Evolutionary conservation across 2,888 invertebrate species (phyloP), one percentile per base, ranked within the genome.

Genomic region (Synanthedon tipuliformis): DNA sequence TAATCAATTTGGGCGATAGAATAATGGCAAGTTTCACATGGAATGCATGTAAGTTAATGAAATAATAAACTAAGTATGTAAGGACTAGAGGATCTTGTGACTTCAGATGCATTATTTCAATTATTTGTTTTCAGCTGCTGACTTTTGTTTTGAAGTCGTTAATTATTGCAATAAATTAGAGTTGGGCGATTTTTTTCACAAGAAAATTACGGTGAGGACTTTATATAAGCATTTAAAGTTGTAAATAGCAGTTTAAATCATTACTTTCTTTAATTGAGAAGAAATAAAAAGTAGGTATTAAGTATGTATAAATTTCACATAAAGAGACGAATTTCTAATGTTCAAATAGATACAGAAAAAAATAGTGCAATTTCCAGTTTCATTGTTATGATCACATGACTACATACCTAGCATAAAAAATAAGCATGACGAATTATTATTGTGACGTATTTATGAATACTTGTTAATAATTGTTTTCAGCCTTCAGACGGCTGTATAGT

Each of bases 141-240:
- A 68, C 48, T 53, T 53, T 3, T 61, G 64, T 53, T 70, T 71
- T 51, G 50, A 62, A 3, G 58, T 79, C 4, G 50, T 56, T 3
- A 71, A 75, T 53, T 52, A 40, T 12, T 81, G 81, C 55, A 54
- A 59, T 11, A 59, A 61, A 5, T 54, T 56, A n/a, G 52, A 40
- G 2, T 58, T 50, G 50, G 61, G 54, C 3, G 53, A 51, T 16
- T 48, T 53, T 15, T 56, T 27, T 15, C 5, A 51, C 12, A 55
- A 53, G 4, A 53, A 55, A 41, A 59, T 75, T 53, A 56, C 53
- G 67, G 78, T 78, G 60, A 65, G 65, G 61, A 55, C 51, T 50
- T 41, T 40, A n/a, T n/a, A n/a, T n/a, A 15, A 11, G 50, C 48
- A 48, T 53, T 41, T 53, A 41, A 34, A 1, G 7, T 34, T 34